Percentiles rank a stretch among this genome's conserved stretches.
These are phyloP conservation scores for Eledone cirrhosa DNA, from an alignment of 2,888 invertebrate genomes.

Conservation along the genomic window DNA sequence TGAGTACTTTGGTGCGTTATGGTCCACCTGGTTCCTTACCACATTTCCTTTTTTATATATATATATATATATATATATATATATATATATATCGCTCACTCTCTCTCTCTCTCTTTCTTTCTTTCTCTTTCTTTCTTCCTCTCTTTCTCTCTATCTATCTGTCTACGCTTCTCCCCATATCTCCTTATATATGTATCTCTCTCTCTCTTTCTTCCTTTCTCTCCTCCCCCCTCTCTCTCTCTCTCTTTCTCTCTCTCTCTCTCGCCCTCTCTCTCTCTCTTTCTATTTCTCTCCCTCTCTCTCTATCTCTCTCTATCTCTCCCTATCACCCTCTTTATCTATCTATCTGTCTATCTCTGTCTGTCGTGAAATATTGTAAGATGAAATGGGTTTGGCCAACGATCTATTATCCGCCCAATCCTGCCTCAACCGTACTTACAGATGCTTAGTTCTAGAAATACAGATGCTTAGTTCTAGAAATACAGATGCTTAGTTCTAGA, in stretches of 20 bases:
- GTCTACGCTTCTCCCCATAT: not conserved
- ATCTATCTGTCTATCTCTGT: not conserved
- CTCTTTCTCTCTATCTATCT: not conserved
- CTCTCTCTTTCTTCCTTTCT: not conserved
- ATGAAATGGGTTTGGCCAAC: no score
- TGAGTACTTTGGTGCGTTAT: no score
- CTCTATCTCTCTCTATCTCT: not conserved
- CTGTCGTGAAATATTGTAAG: not conserved
- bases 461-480: no score
- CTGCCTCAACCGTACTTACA: no score
- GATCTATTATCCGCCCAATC: no score
- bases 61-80: conserved; percentile 27
- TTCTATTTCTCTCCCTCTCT: not conserved
- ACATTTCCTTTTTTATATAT: not conserved
- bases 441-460: no score
- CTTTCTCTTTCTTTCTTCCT: not conserved
- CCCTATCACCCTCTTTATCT: not conserved
- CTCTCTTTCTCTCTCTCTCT: not conserved
- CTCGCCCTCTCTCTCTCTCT: not conserved
- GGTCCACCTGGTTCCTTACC: no score
- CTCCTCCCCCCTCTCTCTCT: not conserved
- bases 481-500: no score
- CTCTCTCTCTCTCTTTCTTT: not conserved
- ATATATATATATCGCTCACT: not conserved
- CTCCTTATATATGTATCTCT: not conserved